These are phyloP conservation scores for Brachionus sp. DNA, from an alignment of 1,140 invertebrate species.

Conservation along the genomic window DNA sequence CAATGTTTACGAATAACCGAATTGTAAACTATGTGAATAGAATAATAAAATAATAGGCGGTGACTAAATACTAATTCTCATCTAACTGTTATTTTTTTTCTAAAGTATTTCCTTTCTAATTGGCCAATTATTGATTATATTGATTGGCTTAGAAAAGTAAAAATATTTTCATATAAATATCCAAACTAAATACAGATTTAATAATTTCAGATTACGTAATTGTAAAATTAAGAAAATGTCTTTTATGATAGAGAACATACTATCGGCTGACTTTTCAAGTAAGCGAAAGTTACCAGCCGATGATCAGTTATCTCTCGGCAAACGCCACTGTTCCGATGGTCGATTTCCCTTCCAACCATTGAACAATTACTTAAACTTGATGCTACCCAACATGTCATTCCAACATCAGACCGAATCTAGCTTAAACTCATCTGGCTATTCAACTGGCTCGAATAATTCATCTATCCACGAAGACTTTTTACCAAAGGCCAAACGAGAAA, in stretches of 20 bases:
- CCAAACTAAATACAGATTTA: too few species aligned
- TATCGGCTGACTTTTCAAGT: background rate
- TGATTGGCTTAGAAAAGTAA: background rate
- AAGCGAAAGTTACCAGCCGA: background rate
- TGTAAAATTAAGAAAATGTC: slow-evolving; percentile 12
- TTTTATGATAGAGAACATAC: slow-evolving; percentile 24
- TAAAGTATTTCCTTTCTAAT: background rate
- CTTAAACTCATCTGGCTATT: slow-evolving; percentile 12
- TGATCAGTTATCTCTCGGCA: background rate
- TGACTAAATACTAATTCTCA: background rate
- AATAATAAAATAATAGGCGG: slow-evolving; percentile 7
- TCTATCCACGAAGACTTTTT: background rate
- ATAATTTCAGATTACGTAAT: slow-evolving; percentile 26
- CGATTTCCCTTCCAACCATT: background rate
- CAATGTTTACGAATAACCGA: slow-evolving; percentile 13
- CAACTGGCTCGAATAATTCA: background rate
- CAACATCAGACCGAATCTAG: background rate
- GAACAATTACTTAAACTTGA: background rate
- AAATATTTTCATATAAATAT: background rate
- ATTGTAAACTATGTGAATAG: slow-evolving; percentile 29
- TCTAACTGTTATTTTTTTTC: background rate
- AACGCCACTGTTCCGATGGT: background rate
- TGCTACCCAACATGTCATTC: background rate
- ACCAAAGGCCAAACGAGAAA: background rate
- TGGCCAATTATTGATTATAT: background rate